phyloP scores from a whole-genome alignment of 2,888 invertebrate genomes.

The Electrophaes corylata region DNA sequence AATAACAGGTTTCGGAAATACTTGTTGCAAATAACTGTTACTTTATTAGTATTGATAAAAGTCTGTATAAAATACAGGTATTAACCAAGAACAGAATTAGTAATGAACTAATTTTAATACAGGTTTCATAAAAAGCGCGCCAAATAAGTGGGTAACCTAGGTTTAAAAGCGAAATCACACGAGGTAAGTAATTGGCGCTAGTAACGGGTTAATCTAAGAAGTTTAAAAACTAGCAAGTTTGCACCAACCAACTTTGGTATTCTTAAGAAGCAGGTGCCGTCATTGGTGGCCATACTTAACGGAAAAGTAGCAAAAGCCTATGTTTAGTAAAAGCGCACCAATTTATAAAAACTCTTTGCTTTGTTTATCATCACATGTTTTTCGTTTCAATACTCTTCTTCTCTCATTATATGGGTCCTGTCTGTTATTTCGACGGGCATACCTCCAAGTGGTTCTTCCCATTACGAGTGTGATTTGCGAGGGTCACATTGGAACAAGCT shows the following conservation, averaged over 20 bases:
- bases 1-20: conserved; percentile 35
- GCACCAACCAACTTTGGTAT: background rate
- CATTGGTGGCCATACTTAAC: background rate
- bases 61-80: conserved; percentile 23
- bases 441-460: too few species aligned
- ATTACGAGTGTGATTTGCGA: too few species aligned
- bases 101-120: conserved; percentile 28
- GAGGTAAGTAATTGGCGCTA: conserved; percentile 22
- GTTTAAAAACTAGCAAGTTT: conserved; percentile 1
- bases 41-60: conserved; percentile 24
- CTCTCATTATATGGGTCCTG: too few species aligned
- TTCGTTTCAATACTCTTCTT: too few species aligned
- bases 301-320: background rate
- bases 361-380: too few species aligned
- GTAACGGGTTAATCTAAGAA: conserved; percentile 21
- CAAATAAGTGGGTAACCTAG: conserved; percentile 18
- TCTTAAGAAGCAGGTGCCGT: background rate
- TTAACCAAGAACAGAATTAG: conserved; percentile 30
- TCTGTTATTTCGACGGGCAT: too few species aligned
- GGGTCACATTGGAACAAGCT: too few species aligned
- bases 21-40: conserved; percentile 26
- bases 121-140: conserved; percentile 29
- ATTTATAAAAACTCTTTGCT: too few species aligned
- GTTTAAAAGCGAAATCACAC: conserved; percentile 24
- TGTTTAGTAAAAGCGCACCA: too few species aligned